Evolutionary conservation across 2,797 vertebrate genomes (phyloP).

Genomic region (Petrocephalus schoutedeni): DNA sequence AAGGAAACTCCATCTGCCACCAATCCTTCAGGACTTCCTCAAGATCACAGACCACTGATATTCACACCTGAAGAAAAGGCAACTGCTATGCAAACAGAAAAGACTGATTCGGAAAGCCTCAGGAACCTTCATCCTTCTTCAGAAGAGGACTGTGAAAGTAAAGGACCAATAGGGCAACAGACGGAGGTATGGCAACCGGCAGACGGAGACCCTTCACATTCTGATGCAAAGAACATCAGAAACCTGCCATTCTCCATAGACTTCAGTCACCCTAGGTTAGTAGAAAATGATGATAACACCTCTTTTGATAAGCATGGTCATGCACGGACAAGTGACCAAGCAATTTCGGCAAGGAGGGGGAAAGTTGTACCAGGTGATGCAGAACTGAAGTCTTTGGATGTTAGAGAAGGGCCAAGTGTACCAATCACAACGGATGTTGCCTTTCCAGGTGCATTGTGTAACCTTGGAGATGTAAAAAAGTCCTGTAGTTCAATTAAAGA

Average conservation of each 20-base stretch:
- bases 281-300: slow-evolving; percentile 61
- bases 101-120: background rate
- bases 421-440: slow-evolving; percentile 56
- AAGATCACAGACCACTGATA: background rate
- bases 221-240: background rate
- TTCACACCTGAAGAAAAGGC: background rate
- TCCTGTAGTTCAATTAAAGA: slow-evolving; percentile 44
- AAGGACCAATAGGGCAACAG: background rate
- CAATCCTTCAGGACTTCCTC: background rate
- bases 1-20: background rate
- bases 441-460: slow-evolving; percentile 55
- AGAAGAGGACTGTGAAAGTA: background rate
- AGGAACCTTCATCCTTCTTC: background rate
- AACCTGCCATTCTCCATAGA: slow-evolving; percentile 42
- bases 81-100: background rate
- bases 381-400: slow-evolving; percentile 63
- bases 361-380: slow-evolving; percentile 58
- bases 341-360: slow-evolving; percentile 53
- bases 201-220: background rate
- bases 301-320: slow-evolving; percentile 54
- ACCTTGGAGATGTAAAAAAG: slow-evolving; percentile 51
- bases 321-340: slow-evolving; percentile 42
- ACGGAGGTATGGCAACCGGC: background rate
- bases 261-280: slow-evolving; percentile 30
- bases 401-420: slow-evolving; percentile 59